A percentile compares a stretch with the other conserved stretches of the same genome.
Conservation (phyloP, 64 coral and sea anemone species). For the Porites lutea region DNA sequence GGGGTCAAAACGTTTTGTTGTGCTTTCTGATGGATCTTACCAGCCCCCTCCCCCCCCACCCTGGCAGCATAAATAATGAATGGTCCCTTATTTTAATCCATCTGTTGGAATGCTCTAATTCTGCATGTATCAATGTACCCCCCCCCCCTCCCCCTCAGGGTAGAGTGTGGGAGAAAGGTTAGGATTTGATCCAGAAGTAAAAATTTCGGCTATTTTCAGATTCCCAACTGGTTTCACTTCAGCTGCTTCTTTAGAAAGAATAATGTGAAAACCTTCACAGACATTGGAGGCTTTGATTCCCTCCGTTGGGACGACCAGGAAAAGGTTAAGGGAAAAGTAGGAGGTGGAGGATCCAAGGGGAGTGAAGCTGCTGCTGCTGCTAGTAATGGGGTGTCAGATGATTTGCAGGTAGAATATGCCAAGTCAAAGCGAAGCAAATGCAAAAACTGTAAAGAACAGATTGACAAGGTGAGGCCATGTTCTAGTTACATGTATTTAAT, state of each 20-base stretch:
- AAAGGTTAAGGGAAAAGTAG: conserved; percentile 63
- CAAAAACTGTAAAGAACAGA: conserved; percentile 90
- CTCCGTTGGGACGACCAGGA: conserved; percentile 91
- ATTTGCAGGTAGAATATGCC: conserved; percentile 90
- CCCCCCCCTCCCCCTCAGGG: no score
- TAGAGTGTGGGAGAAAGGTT: not conserved
- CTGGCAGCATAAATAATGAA: no score
- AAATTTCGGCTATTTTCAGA: conserved; percentile 23
- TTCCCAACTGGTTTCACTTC: conserved; percentile 96
- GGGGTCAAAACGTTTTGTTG: no score
- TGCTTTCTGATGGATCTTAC: no score
- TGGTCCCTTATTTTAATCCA: no score
- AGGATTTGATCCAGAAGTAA: not conserved
- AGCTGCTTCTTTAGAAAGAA: conserved; percentile 89
- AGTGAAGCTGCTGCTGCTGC: not conserved
- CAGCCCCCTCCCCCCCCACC: no score
- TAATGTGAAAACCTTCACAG: conserved; percentile 56
- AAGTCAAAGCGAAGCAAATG: conserved; percentile 95
- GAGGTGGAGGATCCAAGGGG: conserved; percentile 16
- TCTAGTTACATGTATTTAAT: no score
- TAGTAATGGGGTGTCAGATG: conserved; percentile 27
- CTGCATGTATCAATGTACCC: no score
- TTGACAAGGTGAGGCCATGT: conserved; percentile 77
- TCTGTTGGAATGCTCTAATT: no score
- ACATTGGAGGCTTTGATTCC: conserved; percentile 81